Percentiles rank a stretch among this genome's conserved stretches.
Conservation (phyloP, 2,888 invertebrate species). For the Thelaira solivaga region DNA sequence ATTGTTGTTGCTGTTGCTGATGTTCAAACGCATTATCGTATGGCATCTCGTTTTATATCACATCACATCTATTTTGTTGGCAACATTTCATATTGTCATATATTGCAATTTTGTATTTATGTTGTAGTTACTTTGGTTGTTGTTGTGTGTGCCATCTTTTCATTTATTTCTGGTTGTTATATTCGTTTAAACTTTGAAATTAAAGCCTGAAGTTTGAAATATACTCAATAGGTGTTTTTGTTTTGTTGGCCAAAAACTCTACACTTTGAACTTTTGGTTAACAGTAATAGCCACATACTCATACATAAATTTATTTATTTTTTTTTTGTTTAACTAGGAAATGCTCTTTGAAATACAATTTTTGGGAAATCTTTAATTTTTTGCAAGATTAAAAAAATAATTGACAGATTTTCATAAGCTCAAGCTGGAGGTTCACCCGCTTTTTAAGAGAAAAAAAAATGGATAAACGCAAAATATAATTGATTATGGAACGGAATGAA, state of each 20-base stretch:
- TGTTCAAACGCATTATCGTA: conserved; percentile 59
- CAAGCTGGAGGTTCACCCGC: too few relatives aligned
- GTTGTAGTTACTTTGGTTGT: background rate
- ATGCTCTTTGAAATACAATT: background rate
- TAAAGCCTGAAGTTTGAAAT: conserved; percentile 19
- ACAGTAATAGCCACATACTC: conserved; percentile 36
- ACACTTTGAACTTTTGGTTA: conserved; percentile 45
- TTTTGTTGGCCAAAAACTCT: conserved; percentile 10
- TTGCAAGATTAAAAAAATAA: conserved; percentile 9
- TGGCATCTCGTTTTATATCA: conserved; percentile 62
- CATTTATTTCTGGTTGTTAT: conserved; percentile 7
- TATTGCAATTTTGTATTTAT: conserved; percentile 9
- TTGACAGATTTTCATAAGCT: conserved; percentile 29
- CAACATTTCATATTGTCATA: conserved; percentile 62
- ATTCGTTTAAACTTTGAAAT: conserved; percentile 2
- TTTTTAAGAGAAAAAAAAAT: too few relatives aligned
- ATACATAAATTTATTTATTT: too few relatives aligned
- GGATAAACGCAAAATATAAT: too few relatives aligned
- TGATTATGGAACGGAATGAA: too few relatives aligned
- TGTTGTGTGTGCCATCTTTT: background rate
- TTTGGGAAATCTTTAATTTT: background rate
- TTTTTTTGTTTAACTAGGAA: conserved; percentile 19
- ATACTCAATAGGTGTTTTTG: conserved; percentile 3
- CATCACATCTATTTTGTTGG: conserved; percentile 60
- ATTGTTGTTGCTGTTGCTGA: conserved; percentile 9